Conservation (phyloP, 2,113 vertebrate species). For the Rynchops niger region DNA sequence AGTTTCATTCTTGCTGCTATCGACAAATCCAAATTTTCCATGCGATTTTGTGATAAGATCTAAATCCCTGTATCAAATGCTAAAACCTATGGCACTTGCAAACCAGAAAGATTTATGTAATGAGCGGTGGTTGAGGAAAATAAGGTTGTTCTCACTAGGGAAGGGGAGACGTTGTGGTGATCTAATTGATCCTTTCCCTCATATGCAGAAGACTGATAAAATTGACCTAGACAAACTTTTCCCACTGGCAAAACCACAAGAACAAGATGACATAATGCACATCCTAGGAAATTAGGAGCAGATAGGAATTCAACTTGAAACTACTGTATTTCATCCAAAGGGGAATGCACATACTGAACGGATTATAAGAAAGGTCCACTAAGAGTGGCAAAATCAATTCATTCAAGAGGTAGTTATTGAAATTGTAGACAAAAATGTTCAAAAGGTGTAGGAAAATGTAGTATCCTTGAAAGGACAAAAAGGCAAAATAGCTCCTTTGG, state of each 20-base stretch:
- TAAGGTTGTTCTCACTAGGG: constrained; percentile 44
- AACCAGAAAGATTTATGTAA: constrained; percentile 39
- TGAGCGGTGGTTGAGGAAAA: constrained; percentile 30
- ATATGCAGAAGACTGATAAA: constrained; percentile 19
- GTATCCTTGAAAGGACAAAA: neutral
- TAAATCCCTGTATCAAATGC: constrained; percentile 37
- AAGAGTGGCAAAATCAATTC: constrained; percentile 50
- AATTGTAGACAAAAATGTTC: neutral
- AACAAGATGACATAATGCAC: constrained; percentile 59
- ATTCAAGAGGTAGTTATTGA: constrained; percentile 45
- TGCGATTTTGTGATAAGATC: neutral
- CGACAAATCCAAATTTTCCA: neutral
- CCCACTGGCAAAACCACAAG: constrained; percentile 41
- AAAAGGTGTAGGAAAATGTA: neutral
- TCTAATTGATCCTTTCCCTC: constrained; percentile 43
- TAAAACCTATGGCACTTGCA: neutral
- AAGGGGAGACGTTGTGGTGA: neutral
- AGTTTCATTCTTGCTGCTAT: constrained; percentile 15
- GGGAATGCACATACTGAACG: constrained; percentile 51
- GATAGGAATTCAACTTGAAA: constrained; percentile 49
- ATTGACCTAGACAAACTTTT: constrained; percentile 57
- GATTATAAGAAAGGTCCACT: constrained; percentile 41
- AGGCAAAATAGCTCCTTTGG: neutral
- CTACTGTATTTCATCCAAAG: constrained; percentile 55
- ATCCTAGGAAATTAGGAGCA: constrained; percentile 64